Evolutionary conservation across 2,888 invertebrate genomes (phyloP), one percentile per base, ranked within the genome.

Genomic region (Hydrotaea cyrtoneurina): DNA sequence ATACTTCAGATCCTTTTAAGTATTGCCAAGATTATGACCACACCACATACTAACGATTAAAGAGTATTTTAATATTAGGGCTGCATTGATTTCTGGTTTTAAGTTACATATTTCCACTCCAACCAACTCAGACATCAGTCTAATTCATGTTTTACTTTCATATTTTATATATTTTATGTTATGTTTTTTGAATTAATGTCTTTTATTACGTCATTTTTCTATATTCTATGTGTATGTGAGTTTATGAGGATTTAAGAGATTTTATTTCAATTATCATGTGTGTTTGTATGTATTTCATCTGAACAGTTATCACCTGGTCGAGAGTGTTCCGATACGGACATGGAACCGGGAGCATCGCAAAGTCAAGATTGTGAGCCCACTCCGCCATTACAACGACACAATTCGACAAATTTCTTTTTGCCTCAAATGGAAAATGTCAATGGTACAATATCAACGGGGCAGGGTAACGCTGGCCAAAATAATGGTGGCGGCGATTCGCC

Each of bases 341-440:
- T 96, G 94, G 97, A 97, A 87, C 96, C 96, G 7, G 96, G 96
- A 39, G 97, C 97, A 71, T 97, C 97, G 72, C 97, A 97, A 93
- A 97, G 97, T 74, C 96, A 97, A 88, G 98, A 98, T 94, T 98
- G 97, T 93, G 97, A 98, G 93, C 97, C 98, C 10, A 97, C 98
- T 88, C 98, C 97, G 69, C 96, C 96, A 78, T 93, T 96, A 87
- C 97, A 97, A 93, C 94, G 97, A 88, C 96, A 96, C 90, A 97
- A 97, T 89, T 97, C 97, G 81, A 96, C 95, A 88, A 97, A 97
- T 93, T 96, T 98, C 93, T 97, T 97, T 94, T 94, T 96, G 91
- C 96, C 96, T 83, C 95, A 96, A 82, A 93, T 94, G 88, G 93
- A 92, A 83, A 87, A 86, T 73, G 85, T 87, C 69, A 89, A 89